A percentile compares a stretch with the other conserved stretches of the same genome.
Conservation (phyloP, 2,797 vertebrate species). For the Holocentrus rufus region DNA sequence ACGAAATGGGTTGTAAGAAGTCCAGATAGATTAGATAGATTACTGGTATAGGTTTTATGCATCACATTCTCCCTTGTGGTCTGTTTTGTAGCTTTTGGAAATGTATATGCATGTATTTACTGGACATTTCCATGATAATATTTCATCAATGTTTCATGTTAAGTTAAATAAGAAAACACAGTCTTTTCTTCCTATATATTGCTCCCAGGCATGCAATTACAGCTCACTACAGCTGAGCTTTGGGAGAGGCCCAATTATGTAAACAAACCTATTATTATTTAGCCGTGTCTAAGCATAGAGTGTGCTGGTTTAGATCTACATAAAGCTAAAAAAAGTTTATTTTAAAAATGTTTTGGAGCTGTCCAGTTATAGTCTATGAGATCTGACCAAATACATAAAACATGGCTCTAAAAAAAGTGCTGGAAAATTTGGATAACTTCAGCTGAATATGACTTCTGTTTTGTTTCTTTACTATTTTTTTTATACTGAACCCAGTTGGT, state of each 20-base stretch:
- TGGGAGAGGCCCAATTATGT: constrained; percentile 66
- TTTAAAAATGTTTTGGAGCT: constrained; percentile 53
- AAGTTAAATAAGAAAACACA: constrained; percentile 46
- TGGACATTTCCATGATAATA: constrained; percentile 60
- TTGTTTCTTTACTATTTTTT: constrained; percentile 16
- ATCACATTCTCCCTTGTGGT: constrained; percentile 56
- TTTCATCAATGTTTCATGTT: constrained; percentile 42
- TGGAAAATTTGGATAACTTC: constrained; percentile 39
- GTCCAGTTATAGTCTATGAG: constrained; percentile 46
- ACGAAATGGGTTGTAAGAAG: neutral
- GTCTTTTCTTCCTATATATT: constrained; percentile 53
- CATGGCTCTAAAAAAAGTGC: constrained; percentile 8
- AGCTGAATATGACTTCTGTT: constrained; percentile 3
- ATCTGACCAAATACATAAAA: constrained; percentile 37
- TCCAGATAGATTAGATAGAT: neutral
- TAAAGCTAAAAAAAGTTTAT: constrained; percentile 41
- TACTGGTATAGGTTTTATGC: constrained; percentile 5
- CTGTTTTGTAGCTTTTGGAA: constrained; percentile 46
- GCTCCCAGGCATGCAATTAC: constrained; percentile 61
- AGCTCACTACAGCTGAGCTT: constrained; percentile 52
- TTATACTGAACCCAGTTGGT: constrained; percentile 15
- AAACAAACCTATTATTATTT: constrained; percentile 75
- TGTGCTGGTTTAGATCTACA: constrained; percentile 39
- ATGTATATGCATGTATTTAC: constrained; percentile 34
- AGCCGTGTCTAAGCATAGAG: constrained; percentile 39